Evolutionary conservation across 2,888 invertebrate genomes (phyloP).

Genomic region (Xanthostigma xanthostigma): DNA sequence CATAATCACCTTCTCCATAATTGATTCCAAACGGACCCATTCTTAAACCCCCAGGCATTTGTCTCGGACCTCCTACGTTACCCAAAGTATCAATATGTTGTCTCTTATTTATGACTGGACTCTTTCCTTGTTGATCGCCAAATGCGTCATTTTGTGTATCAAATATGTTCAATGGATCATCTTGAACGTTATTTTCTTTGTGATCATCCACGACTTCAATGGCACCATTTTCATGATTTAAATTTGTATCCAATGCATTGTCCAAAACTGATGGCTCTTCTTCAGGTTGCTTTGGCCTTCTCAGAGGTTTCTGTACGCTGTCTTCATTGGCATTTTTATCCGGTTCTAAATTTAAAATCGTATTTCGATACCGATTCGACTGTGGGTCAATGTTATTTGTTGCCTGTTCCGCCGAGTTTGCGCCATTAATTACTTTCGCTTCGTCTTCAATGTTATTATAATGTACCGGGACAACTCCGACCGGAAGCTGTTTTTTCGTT

Average conservation of each 20-base stretch:
- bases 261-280: slow-evolving; percentile 7
- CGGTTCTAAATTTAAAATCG: slow-evolving; percentile 7
- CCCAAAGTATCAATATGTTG: slow-evolving; percentile 18
- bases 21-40: slow-evolving; percentile 5
- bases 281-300: slow-evolving; percentile 4
- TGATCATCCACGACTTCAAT: slow-evolving; percentile 24
- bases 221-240: slow-evolving; percentile 23
- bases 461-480: slow-evolving; percentile 27
- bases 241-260: slow-evolving; percentile 6
- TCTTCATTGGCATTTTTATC: slow-evolving; percentile 7
- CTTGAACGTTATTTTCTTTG: slow-evolving; percentile 13
- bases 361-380: slow-evolving; percentile 9
- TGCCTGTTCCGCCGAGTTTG: slow-evolving; percentile 22
- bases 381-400: slow-evolving; percentile 15
- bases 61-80: slow-evolving; percentile 15
- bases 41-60: slow-evolving; percentile 10
- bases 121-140: slow-evolving; percentile 9
- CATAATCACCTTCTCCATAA: slow-evolving; percentile 20
- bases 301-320: slow-evolving; percentile 3
- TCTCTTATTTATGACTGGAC: slow-evolving; percentile 15
- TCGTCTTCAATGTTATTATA: slow-evolving; percentile 17
- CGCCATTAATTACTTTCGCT: slow-evolving; percentile 12
- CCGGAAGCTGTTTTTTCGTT: slow-evolving; percentile 15
- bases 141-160: slow-evolving; percentile 10
- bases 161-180: slow-evolving; percentile 9